Conservation (phyloP, 2,888 invertebrate species). For the Seira ritae region DNA sequence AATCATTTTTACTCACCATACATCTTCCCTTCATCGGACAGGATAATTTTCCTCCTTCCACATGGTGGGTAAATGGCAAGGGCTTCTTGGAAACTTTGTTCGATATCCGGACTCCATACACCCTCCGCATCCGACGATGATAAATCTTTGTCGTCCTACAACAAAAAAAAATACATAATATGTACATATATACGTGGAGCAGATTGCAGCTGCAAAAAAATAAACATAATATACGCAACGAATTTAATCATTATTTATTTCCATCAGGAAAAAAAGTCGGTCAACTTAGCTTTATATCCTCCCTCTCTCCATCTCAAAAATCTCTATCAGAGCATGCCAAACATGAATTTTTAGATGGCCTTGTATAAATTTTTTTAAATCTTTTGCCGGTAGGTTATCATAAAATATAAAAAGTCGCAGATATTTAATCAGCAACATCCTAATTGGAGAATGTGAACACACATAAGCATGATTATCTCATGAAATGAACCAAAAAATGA, state of each 20-base stretch:
- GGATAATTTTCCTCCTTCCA: conserved; percentile 98
- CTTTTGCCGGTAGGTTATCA: no score
- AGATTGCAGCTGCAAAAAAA: not conserved
- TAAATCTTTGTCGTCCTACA: conserved; percentile 85
- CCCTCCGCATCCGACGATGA: conserved; percentile 99
- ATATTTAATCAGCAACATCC: no score
- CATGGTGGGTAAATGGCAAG: conserved; percentile 99
- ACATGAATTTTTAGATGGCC: not conserved
- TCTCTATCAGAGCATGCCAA: not conserved
- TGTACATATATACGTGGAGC: not conserved
- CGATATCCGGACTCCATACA: conserved; percentile 99
- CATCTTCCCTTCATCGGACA: conserved; percentile 99
- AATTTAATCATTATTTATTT: no score
- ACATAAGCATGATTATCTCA: no score
- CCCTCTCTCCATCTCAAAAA: not conserved
- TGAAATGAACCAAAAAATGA: no score
- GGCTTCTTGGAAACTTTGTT: conserved; percentile 99
- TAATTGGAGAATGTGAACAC: no score
- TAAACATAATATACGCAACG: no score
- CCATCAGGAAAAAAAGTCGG: not conserved
- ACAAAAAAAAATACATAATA: conserved; percentile 9
- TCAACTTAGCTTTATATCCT: not conserved
- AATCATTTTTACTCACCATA: conserved; percentile 89
- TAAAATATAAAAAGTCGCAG: no score
- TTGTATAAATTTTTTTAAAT: not conserved